These are phyloP conservation scores for Magallana nippona DNA, from an alignment of 2,888 invertebrate species.

Conservation along the genomic window DNA sequence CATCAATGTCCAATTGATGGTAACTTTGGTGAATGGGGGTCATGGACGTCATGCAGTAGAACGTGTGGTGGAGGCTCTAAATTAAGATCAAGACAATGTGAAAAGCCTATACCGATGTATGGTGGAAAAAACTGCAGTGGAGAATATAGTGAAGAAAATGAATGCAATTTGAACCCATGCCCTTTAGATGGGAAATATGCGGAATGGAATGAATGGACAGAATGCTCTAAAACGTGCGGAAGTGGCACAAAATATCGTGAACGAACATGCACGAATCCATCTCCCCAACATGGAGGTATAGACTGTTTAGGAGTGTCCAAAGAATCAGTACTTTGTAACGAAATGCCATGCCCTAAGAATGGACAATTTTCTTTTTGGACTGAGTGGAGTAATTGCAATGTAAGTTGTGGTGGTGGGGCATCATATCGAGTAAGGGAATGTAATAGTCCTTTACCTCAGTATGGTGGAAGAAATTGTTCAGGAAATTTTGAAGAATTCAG, in stretches of 20 bases:
- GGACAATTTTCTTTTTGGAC: constrained; percentile 19
- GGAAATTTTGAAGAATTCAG: constrained; percentile 1
- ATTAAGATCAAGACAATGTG: constrained; percentile 4
- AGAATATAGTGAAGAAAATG: constrained; percentile 30
- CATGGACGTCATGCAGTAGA: background rate
- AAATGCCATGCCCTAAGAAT: constrained; percentile 12
- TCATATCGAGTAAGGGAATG: constrained; percentile 19
- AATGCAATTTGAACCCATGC: background rate
- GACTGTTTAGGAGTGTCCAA: constrained; percentile 7
- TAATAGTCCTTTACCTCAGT: constrained; percentile 7
- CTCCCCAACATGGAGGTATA: constrained; percentile 8
- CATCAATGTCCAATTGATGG: background rate
- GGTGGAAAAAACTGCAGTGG: constrained; percentile 30
- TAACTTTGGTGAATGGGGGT: background rate
- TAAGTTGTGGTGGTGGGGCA: constrained; percentile 20
- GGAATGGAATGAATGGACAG: constrained; percentile 27
- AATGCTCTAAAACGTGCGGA: constrained; percentile 7
- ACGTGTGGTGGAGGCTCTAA: background rate
- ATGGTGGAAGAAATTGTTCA: constrained; percentile 26
- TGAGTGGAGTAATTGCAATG: constrained; percentile 19
- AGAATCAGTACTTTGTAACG: background rate
- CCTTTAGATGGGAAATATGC: constrained; percentile 32
- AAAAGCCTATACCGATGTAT: constrained; percentile 22
- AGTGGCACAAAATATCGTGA: constrained; percentile 22
- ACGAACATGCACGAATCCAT: constrained; percentile 26